Base-by-base conservation (phyloP, 2,113 vertebrate genomes). In the Hiodon tergisus region DNA sequence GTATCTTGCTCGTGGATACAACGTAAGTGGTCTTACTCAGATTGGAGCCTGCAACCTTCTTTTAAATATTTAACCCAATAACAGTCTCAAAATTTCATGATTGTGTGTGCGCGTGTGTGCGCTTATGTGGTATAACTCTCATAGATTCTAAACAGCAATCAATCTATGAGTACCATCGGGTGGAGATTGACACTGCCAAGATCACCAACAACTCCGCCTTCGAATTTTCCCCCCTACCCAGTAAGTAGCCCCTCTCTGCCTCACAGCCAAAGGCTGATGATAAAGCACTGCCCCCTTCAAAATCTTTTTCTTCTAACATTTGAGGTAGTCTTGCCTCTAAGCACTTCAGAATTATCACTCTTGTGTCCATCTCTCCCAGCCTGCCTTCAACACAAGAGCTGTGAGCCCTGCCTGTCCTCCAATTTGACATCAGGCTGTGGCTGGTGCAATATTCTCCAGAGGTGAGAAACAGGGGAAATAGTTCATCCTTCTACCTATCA, bases 391-490 rank as follows among this genome's bases (percentile, higher is more conserved):
- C 94, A 95, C 77, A 90, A 72, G 55, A 92, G 88, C 83, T 99
- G 97, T 0, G 92, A 96, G 0, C 71, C 81, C 60, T 99, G 97
- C 2, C 51, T 93, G 17, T 85, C 87, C 72, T 94, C 94, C 0
- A 91, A 91, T 83, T 55, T 93, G 79, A 93, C 91, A 55, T 92
- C 91, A 65, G 91, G 90, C 84, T 99, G 97, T 69, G 94, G 91
- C 78, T 99, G 97, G 97, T 99, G 97, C 76, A 94, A 96, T 52
- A 93, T 94, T 52, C 89, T 99, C 72, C 95, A 98, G 81, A 94
- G 95, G 97, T 99, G 85, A 71, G 67, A 61, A 0, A 9, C 16
- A 59, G 16, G 4, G 13, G 67, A 76, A 2, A 14, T 31, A 31
- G 31, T 31, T 31, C 31, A 31, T 31, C 31, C 31, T 31, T 31